These are phyloP conservation scores for Carposina sasakii DNA, from an alignment of 1,140 invertebrate species.

Conservation along the genomic window DNA sequence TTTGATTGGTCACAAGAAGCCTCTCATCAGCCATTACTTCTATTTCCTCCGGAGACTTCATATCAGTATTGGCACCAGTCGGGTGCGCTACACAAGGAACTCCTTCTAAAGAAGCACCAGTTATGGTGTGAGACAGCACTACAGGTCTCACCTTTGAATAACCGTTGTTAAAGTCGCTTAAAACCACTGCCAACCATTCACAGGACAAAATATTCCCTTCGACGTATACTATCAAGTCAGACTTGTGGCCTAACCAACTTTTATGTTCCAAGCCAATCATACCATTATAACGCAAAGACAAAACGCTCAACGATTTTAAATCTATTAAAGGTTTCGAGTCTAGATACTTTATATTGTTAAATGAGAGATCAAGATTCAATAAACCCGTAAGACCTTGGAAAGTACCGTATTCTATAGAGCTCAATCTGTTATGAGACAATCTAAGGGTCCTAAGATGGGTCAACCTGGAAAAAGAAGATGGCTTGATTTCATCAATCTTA, in stretches of 20 bases:
- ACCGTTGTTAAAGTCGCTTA: constrained; percentile 46
- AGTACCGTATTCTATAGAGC: constrained; percentile 40
- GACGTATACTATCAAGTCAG: constrained; percentile 41
- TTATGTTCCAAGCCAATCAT: constrained; percentile 38
- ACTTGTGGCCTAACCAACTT: constrained; percentile 42
- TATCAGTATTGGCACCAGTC: constrained; percentile 2
- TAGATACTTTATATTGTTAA: constrained; percentile 40
- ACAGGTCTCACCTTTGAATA: constrained; percentile 48
- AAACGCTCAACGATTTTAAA: constrained; percentile 34
- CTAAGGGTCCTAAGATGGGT: constrained; percentile 37
- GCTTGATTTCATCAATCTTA: constrained; percentile 36
- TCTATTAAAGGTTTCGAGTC: constrained; percentile 52
- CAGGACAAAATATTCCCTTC: constrained; percentile 52
- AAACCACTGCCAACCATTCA: constrained; percentile 41
- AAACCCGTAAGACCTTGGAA: constrained; percentile 42
- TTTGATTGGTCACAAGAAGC: constrained; percentile 41
- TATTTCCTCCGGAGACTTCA: no score
- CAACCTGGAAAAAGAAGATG: constrained; percentile 38
- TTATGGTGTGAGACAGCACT: constrained; percentile 13
- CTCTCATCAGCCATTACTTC: constrained; percentile 39
- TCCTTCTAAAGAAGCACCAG: constrained; percentile 33
- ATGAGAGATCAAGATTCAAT: constrained; percentile 45
- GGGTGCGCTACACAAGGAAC: constrained; percentile 38
- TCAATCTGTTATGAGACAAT: constrained; percentile 42
- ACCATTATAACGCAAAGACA: constrained; percentile 45